These are phyloP conservation scores for Amphimallon solstitiale DNA, from an alignment of 2,888 invertebrate genomes.

Conservation along the genomic window DNA sequence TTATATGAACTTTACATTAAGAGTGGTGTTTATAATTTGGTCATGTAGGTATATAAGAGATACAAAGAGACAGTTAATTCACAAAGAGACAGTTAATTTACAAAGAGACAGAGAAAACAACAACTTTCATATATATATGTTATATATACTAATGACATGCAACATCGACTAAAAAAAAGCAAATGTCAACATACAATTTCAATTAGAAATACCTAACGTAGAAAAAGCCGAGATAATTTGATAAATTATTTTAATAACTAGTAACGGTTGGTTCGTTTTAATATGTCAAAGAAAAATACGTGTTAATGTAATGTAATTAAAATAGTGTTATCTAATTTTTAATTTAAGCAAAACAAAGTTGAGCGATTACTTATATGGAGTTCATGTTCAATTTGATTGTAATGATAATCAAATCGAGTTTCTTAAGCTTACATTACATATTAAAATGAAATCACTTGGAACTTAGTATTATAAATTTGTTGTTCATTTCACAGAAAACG, in stretches of 20 bases:
- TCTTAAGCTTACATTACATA: too few relatives aligned
- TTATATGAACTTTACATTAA: neutral
- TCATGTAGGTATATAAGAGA: conserved; percentile 23
- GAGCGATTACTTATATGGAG: too few relatives aligned
- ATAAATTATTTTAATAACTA: neutral
- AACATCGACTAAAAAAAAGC: conserved; percentile 56
- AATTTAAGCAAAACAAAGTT: too few relatives aligned
- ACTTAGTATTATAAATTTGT: too few relatives aligned
- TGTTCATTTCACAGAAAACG: too few relatives aligned
- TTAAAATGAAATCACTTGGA: too few relatives aligned
- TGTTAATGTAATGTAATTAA: neutral
- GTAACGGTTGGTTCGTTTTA: neutral
- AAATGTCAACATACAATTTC: conserved; percentile 38
- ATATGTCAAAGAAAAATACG: neutral
- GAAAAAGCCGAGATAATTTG: neutral
- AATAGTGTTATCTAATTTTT: too few relatives aligned
- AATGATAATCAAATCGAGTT: too few relatives aligned
- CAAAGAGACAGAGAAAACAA: conserved; percentile 62
- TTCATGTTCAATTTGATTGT: too few relatives aligned
- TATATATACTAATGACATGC: conserved; percentile 54
- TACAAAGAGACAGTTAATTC: conserved; percentile 44
- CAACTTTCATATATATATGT: conserved; percentile 59
- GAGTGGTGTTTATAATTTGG: conserved; percentile 1
- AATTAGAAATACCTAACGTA: conserved; percentile 2
- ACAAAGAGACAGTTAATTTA: conserved; percentile 57